Conservation (phyloP, 2,888 invertebrate genomes). For the Epirrita christyi region DNA sequence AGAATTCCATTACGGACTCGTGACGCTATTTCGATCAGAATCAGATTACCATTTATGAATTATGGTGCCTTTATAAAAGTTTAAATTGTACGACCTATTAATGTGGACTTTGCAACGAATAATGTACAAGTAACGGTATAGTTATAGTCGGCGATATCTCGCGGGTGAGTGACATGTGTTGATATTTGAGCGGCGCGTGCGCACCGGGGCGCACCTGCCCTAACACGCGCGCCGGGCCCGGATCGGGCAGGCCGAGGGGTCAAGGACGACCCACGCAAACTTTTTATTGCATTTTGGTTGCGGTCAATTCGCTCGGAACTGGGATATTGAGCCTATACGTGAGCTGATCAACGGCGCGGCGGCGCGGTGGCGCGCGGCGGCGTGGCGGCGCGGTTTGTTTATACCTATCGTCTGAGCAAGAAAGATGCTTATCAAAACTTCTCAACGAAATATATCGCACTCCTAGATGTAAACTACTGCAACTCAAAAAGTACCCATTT, state of each 20-base stretch:
- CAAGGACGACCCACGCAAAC: slow-evolving; percentile 43
- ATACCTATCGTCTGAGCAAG: neutral
- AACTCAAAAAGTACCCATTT: too few species aligned
- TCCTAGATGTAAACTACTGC: too few species aligned
- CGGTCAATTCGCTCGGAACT: slow-evolving; percentile 20
- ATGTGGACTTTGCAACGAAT: slow-evolving; percentile 13
- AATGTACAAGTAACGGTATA: slow-evolving; percentile 41
- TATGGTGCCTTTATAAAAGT: slow-evolving; percentile 22
- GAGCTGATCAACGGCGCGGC: slow-evolving; percentile 37
- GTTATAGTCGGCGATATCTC: slow-evolving; percentile 33
- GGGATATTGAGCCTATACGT: slow-evolving; percentile 40
- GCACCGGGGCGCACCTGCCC: slow-evolving; percentile 32
- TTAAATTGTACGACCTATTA: slow-evolving; percentile 12
- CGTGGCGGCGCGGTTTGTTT: neutral
- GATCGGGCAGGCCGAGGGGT: slow-evolving; percentile 36
- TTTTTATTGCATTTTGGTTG: slow-evolving; percentile 29
- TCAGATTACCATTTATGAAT: slow-evolving; percentile 25
- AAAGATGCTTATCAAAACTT: neutral
- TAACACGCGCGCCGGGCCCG: slow-evolving; percentile 24
- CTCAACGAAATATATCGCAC: neutral
- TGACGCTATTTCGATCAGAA: slow-evolving; percentile 20
- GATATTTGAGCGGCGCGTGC: slow-evolving; percentile 62
- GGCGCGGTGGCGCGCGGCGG: slow-evolving; percentile 2
- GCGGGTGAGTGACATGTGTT: slow-evolving; percentile 70
- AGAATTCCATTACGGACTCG: slow-evolving; percentile 28